Evolutionary conservation across 1,140 invertebrate species (phyloP).

Genomic region (Leptopilina boulardi): DNA sequence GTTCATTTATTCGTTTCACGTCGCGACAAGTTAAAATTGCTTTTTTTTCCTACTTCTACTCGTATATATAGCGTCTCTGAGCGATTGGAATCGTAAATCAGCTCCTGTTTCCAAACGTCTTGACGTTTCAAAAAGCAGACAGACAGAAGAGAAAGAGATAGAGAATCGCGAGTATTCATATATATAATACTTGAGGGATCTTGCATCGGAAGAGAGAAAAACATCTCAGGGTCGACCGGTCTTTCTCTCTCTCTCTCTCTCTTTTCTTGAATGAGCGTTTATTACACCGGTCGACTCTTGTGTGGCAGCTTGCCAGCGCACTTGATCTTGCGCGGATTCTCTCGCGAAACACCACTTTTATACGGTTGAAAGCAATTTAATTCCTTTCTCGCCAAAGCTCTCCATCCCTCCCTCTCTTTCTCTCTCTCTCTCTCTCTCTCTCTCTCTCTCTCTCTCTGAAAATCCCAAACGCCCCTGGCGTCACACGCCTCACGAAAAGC

Average conservation of each 20-base stretch:
- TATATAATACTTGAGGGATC: slow-evolving; percentile 14
- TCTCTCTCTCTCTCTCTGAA: slow-evolving; percentile 29
- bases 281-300: slow-evolving; percentile 55
- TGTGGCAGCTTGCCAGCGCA: slow-evolving; percentile 61
- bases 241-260: slow-evolving; percentile 36
- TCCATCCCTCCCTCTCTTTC: not conserved
- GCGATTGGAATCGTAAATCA: slow-evolving; percentile 32
- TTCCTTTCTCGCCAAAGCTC: slow-evolving; percentile 51
- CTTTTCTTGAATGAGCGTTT: slow-evolving; percentile 64
- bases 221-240: slow-evolving; percentile 65
- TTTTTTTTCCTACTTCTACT: not conserved
- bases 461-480: slow-evolving; percentile 34
- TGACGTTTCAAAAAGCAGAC: slow-evolving; percentile 28
- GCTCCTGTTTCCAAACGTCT: slow-evolving; percentile 29
- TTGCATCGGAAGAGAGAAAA: slow-evolving; percentile 55
- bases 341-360: slow-evolving; percentile 60
- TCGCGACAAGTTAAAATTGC: slow-evolving; percentile 32
- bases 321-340: slow-evolving; percentile 64
- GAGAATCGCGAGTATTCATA: slow-evolving; percentile 35
- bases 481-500: slow-evolving; percentile 30
- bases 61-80: not conserved
- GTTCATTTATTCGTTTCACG: slow-evolving; percentile 23
- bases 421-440: not conserved
- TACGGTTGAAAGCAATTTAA: slow-evolving; percentile 65
- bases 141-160: slow-evolving; percentile 34